A percentile compares a stretch with the other conserved stretches of the same genome.
phyloP scores from a whole-genome alignment of 2,797 vertebrate species.

The Acridotheres tristis region DNA sequence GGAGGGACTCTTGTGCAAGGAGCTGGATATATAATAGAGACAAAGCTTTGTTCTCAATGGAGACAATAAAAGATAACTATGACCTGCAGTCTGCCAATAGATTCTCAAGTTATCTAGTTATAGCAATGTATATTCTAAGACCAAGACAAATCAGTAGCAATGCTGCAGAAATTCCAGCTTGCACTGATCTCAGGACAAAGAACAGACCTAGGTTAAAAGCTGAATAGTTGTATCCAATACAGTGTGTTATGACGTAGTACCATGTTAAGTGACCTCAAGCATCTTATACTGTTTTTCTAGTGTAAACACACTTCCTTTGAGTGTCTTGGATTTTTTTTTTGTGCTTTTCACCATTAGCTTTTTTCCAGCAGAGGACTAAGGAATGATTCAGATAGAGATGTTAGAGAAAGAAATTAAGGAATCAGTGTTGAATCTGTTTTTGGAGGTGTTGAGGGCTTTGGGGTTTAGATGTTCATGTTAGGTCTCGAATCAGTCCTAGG shows the following conservation, averaged over 20 bases:
- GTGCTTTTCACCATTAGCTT: background rate
- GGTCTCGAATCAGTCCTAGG: background rate
- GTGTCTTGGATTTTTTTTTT: background rate
- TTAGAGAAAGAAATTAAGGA: background rate
- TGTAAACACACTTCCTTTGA: background rate
- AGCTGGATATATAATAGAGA: background rate
- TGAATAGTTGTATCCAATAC: background rate
- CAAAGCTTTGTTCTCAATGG: background rate
- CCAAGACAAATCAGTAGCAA: background rate
- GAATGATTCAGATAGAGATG: background rate
- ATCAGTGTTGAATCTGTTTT: background rate
- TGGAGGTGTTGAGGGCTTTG: background rate
- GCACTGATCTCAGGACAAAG: background rate
- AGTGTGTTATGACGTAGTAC: background rate
- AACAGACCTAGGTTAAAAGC: background rate
- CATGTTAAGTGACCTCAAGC: no score
- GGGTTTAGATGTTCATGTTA: background rate
- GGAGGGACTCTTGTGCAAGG: background rate
- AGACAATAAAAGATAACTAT: background rate
- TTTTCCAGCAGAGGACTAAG: background rate
- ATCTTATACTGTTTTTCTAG: background rate
- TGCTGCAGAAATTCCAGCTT: background rate
- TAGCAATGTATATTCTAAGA: background rate
- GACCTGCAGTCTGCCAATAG: background rate
- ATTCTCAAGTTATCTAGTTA: background rate